Base-by-base conservation (phyloP, 2,888 invertebrate genomes). In the Sphaerophoria rueppellii region DNA sequence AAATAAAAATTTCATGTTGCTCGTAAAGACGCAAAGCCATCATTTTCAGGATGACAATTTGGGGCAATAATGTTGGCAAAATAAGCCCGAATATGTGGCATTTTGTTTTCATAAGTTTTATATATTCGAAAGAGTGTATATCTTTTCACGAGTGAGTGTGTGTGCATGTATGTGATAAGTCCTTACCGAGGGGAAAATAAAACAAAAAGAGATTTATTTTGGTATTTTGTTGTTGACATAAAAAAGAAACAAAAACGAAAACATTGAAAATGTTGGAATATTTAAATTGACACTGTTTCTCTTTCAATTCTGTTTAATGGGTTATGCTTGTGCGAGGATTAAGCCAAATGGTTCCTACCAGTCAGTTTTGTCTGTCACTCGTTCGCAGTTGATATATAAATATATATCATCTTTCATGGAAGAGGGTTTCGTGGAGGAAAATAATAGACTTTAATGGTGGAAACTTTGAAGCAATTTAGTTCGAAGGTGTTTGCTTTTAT, bases 1-100 rank as follows among this genome's bases (percentile, higher is more conserved):
- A 24, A 76, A 76, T 63, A 76, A 76, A 80, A 80, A 65, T 37
- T 65, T 65, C 65, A 65, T 85, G 85, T 58, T 58, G 57, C 50
- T 80, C 80, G 80, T 85, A 85, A 85, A 67, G 76, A 48, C 46
- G 55, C 71, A 76, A 80, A 71, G 71, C 54, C 75, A 72, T 83
- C 83, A 69, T 55, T 52, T 52, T 52, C 52, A 12, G 37, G 65
- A 76, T 76, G 83, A 80, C 67, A 83, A 80, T 83, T 76, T 57
- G 52, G 60, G 9, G 83, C 71, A 48, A 37, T 70, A 63, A 82
- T 70, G 70, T 37, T 24, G 63, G 37, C 35, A 16, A 52, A 52
- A 65, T 65, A 37, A 35, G 65, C 35, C 16, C n/a, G 24, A 37
- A 12, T 37, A n/a, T 37, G 37, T 35, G 60, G 6, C 9, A 60